phyloP scores from a whole-genome alignment of 1,140 invertebrate species.

The Oryctes rhinoceros region DNA sequence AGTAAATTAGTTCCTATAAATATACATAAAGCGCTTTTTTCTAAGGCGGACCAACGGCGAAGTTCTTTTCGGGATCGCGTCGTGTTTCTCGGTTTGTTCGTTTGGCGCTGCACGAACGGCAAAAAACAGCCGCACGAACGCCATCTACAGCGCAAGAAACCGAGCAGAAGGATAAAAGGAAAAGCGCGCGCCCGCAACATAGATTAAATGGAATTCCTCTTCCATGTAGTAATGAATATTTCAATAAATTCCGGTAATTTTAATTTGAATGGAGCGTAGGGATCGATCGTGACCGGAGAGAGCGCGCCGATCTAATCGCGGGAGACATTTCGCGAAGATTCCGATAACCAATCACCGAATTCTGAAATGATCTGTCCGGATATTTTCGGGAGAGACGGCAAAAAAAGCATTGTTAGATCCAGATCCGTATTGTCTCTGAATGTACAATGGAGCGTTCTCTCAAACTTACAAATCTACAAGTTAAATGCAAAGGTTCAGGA shows the following conservation, averaged over 20 bases:
- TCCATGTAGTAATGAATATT: slow-evolving; percentile 46
- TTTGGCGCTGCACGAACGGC: background rate
- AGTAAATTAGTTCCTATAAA: slow-evolving; percentile 32
- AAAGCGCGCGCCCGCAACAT: slow-evolving; percentile 35
- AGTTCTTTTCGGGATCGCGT: background rate
- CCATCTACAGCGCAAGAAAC: slow-evolving; percentile 30
- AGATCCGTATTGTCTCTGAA: background rate
- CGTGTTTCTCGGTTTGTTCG: background rate
- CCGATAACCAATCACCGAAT: slow-evolving; percentile 25
- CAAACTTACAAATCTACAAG: no score
- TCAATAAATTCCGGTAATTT: slow-evolving; percentile 45
- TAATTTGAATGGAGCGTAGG: slow-evolving; percentile 42
- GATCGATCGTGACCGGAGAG: background rate
- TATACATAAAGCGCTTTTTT: slow-evolving; percentile 13
- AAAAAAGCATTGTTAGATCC: slow-evolving; percentile 1
- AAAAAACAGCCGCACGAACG: slow-evolving; percentile 14
- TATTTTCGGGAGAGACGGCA: background rate
- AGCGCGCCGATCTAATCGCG: background rate
- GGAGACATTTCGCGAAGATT: slow-evolving; percentile 10
- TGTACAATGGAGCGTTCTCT: no score
- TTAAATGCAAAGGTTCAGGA: no score
- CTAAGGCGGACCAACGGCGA: background rate
- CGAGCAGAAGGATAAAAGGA: slow-evolving; percentile 11
- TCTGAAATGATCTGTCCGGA: slow-evolving; percentile 16
- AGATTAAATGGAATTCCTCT: slow-evolving; percentile 42